Conservation (phyloP, 2,797 vertebrate species). For the Etheostoma nigrum region DNA sequence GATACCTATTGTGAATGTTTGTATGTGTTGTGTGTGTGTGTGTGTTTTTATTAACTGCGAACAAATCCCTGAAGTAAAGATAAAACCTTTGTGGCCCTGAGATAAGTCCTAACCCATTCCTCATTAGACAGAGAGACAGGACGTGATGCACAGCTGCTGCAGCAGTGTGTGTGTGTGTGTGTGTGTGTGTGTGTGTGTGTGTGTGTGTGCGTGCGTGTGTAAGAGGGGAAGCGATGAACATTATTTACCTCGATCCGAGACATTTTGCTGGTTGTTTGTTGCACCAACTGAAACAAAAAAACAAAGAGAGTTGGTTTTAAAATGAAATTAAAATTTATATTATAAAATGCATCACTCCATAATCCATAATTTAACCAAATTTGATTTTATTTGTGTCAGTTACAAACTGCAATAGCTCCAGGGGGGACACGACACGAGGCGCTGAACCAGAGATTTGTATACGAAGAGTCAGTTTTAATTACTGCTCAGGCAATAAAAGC, state of each 20-base stretch:
- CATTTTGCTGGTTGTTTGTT: constrained; percentile 71
- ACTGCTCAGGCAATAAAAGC: too few species aligned
- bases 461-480: too few species aligned
- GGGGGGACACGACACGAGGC: background rate
- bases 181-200: constrained; percentile 3
- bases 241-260: constrained; percentile 78
- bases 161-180: too few species aligned
- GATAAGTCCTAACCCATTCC: constrained; percentile 14
- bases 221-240: background rate
- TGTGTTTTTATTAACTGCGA: constrained; percentile 24
- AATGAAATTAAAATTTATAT: background rate
- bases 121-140: constrained; percentile 5
- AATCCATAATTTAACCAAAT: background rate
- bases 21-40: background rate
- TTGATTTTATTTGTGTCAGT: constrained; percentile 24
- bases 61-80: constrained; percentile 33
- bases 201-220: constrained; percentile 11
- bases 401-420: constrained; percentile 3
- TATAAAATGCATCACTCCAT: background rate
- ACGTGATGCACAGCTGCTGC: constrained; percentile 12
- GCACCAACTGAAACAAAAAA: constrained; percentile 61
- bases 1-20: background rate
- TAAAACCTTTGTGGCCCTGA: constrained; percentile 21
- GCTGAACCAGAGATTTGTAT: constrained; percentile 8
- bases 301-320: constrained; percentile 33